phyloP scores from a whole-genome alignment of 2,888 invertebrate species.

The Malachius bipustulatus region DNA sequence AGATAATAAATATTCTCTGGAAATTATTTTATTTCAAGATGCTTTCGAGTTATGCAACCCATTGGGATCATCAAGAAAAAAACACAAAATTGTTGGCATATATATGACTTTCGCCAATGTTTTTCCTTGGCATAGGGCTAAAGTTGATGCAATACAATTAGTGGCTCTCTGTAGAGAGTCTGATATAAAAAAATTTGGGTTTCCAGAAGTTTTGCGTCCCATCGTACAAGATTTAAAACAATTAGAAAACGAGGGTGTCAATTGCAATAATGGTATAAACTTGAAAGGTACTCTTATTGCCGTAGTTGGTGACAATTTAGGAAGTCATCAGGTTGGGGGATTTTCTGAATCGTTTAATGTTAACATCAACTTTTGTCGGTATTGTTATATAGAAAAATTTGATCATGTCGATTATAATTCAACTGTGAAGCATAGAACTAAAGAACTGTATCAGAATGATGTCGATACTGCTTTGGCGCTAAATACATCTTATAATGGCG shows the following conservation, averaged over 20 bases:
- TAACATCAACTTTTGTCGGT: constrained; percentile 22
- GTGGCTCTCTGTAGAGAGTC: constrained; percentile 20
- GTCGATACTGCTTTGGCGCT: no score
- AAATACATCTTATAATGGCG: no score
- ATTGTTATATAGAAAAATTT: constrained; percentile 16
- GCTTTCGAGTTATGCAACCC: constrained; percentile 23
- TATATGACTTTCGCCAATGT: constrained; percentile 22
- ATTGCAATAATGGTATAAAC: constrained; percentile 9
- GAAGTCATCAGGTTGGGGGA: constrained; percentile 25
- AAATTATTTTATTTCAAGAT: constrained; percentile 23
- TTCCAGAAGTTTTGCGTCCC: constrained; percentile 15
- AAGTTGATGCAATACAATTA: constrained; percentile 20
- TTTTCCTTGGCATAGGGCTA: constrained; percentile 16
- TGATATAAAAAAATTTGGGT: constrained; percentile 18
- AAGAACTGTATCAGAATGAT: constrained; percentile 2
- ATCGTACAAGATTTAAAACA: constrained; percentile 19
- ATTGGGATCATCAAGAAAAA: constrained; percentile 20
- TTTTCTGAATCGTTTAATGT: constrained; percentile 23
- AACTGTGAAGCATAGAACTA: constrained; percentile 1
- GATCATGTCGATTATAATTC: constrained; percentile 5
- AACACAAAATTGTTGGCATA: constrained; percentile 21
- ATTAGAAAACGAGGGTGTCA: constrained; percentile 18
- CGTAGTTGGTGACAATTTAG: constrained; percentile 21
- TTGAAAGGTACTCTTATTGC: constrained; percentile 17
- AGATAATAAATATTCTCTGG: constrained; percentile 8